Evolutionary conservation across 2,797 vertebrate genomes (phyloP).

Genomic region (Eidolon dupreanum): DNA sequence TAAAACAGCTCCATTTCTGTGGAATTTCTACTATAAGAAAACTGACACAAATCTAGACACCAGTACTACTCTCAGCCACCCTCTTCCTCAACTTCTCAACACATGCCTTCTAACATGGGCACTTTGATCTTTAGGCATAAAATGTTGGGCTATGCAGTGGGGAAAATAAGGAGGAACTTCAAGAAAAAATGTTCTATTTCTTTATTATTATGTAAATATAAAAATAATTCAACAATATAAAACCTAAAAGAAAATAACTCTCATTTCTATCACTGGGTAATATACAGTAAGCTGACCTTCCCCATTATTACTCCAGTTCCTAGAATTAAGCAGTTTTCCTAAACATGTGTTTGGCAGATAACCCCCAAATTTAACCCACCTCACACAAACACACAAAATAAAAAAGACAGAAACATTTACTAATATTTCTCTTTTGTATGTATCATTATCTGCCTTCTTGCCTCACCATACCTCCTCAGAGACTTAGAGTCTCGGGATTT

Average conservation of each 20-base stretch:
- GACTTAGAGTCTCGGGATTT: background rate
- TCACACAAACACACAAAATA: background rate
- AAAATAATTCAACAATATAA: background rate
- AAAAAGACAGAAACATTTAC: background rate
- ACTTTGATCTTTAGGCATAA: background rate
- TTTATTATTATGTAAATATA: background rate
- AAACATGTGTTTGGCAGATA: background rate
- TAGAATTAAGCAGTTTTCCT: conserved; percentile 1
- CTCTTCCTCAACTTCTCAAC: background rate
- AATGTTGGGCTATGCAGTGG: background rate
- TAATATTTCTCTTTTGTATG: background rate
- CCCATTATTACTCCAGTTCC: background rate
- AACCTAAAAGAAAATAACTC: background rate
- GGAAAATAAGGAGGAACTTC: background rate
- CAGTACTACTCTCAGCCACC: background rate
- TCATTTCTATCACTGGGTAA: background rate
- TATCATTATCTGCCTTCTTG: conserved; percentile 18
- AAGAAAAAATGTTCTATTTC: background rate
- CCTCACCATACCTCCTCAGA: background rate
- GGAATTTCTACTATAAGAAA: background rate
- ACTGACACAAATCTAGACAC: background rate
- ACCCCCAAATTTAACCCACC: background rate
- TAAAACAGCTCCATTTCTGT: background rate
- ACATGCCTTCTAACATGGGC: background rate
- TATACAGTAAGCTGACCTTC: background rate